Conservation (phyloP, 2,888 invertebrate genomes). For the Portevinia maculata region DNA sequence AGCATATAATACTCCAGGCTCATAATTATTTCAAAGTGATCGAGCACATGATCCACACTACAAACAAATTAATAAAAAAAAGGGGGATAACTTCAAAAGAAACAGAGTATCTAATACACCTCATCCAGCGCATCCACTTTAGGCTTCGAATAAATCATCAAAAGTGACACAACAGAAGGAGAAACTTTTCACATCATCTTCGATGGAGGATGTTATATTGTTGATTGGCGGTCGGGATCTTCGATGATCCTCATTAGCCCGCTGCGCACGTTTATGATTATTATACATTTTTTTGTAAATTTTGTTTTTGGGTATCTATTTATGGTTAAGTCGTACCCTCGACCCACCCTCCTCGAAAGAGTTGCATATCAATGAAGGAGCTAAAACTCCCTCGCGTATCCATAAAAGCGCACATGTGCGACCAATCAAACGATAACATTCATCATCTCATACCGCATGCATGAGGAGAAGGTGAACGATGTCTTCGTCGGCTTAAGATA, state of each 20-base stretch:
- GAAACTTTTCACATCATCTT: conserved; percentile 13
- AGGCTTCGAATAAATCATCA: conserved; percentile 65
- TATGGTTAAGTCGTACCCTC: conserved; percentile 33
- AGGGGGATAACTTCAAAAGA: conserved; percentile 62
- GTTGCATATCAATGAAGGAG: conserved; percentile 68
- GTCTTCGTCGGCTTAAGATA: conserved; percentile 48
- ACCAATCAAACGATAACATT: conserved; percentile 73
- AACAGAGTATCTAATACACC: conserved; percentile 63
- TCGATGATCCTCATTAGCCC: conserved; percentile 72
- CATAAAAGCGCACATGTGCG: conserved; percentile 71
- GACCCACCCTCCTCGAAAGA: conserved; percentile 13
- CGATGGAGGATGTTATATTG: conserved; percentile 52
- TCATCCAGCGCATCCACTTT: conserved; percentile 50
- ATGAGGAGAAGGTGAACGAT: conserved; percentile 53
- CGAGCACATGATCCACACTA: conserved; percentile 53
- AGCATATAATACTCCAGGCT: conserved; percentile 8
- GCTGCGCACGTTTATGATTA: conserved; percentile 71
- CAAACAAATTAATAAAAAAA: conserved; percentile 10
- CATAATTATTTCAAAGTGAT: conserved; percentile 66
- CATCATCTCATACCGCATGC: conserved; percentile 67
- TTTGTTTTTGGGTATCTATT: conserved; percentile 58
- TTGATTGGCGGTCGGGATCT: conserved; percentile 73
- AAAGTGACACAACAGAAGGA: conserved; percentile 36
- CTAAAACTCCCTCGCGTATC: conserved; percentile 49
- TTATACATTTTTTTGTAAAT: conserved; percentile 47